Base-by-base conservation (phyloP, 1,140 invertebrate species). In the Parapsyche elsis region DNA sequence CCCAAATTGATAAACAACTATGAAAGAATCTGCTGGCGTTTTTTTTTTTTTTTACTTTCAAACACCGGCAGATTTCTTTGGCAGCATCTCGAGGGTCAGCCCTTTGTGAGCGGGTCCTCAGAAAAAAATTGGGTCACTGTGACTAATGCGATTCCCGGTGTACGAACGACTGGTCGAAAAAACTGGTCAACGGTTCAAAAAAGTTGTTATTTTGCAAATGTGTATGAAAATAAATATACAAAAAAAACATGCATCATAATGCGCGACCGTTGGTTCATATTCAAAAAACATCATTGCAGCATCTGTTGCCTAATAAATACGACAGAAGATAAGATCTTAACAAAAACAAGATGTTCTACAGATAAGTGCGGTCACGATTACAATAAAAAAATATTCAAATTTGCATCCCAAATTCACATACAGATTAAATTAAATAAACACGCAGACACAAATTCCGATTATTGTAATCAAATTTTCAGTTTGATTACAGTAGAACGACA, bases 71-170 rank as follows among this genome's bases (percentile, higher is more conserved):
- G 10, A 53, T 53, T 14, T 53, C 16, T 53, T 53, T 53, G 10
- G 14, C 9, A 23, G 21, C 24, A 26, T 67, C 24, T 67, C 64
- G 24, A 67, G 64, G 64, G 64, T 67, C 64, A 67, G 23, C 64
- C 64, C 24, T 67, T 67, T 67, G 64, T 67, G 64, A 61, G 12
- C 64, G 64, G 21, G 64, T 23, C 14, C 64, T 10, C 24, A 23
- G 10, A 67, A 81, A 83, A 82, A 83, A 83, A 83, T 75, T 81
- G 79, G 81, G 81, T 83, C 81, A 83, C 79, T 81, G 79, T 83
- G 81, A 81, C 81, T 79, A 83, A 83, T 83, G 79, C 77, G 64
- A 80, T 71, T 59, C 77, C 44, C 49, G 71, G 59, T 59, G 16
- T 61, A 61, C 5, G 57, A 61, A 61, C 23, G 23, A 67, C 10